Evolutionary conservation across 2,888 invertebrate species (phyloP), one percentile per base, ranked within the genome.

Genomic region (Sphinx pinastri): DNA sequence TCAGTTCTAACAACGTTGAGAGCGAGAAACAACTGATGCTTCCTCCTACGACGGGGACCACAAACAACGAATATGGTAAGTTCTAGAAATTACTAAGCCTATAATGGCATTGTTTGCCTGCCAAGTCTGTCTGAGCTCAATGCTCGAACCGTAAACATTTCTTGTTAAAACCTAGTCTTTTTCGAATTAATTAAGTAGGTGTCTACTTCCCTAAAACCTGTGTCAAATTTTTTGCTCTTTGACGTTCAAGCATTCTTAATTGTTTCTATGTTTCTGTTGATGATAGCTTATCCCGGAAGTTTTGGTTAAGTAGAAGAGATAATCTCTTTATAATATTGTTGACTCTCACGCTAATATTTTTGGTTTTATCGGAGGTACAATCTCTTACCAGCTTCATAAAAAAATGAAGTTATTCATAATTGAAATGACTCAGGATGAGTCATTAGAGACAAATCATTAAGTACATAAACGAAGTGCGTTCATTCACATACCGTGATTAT

Each of bases 31-130:
- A 94, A 74, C 75, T 92, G 11, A 71, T 86, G 69, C 74, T 75
- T 0, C 73, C 78, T 49, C 83, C 87, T 0, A 85, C 90, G 0
- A 93, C 93, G 1, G 78, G 76, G 11, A 69, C 78, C 3, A 90
- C 92, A 0, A 86, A 89, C 68, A 88, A 86, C 63, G 91, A 93
- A 77, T 91, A 81, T 76, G 90, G 93, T 94, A 80, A 87, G 16
- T 16, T 60, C 0, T 38, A 38, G 38, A 38, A 38, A 8, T 38
- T 7, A 38, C 8, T 38, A 38, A 38, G 38, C 38, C 38, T 38
- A 38, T 38, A 38, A 38, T 38, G 38, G 38, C 38, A 4, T 38
- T 38, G 38, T 38, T 38, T 38, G 38, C 8, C 38, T 38, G 38
- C 38, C 38, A 38, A 2, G 2, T 38, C 38, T 38, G 38, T 38